These are phyloP conservation scores for Lordiphosa fenestrarum DNA, from an alignment of 2,888 invertebrate genomes.

Conservation along the genomic window DNA sequence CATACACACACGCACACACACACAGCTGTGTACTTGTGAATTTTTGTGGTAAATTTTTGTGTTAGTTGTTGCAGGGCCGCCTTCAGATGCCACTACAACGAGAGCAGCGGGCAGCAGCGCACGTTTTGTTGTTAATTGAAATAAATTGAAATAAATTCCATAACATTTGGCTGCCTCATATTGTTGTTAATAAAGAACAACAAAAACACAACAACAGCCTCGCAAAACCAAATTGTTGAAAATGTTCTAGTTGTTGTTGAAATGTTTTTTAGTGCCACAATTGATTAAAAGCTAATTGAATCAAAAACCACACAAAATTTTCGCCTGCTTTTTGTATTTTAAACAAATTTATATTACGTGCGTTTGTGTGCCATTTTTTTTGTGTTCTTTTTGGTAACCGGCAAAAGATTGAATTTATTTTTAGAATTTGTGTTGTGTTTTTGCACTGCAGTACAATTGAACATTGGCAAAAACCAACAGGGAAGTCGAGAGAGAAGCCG, in stretches of 20 bases:
- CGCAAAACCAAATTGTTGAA: slow-evolving; percentile 33
- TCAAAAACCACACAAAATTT: slow-evolving; percentile 1
- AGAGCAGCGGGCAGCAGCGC: slow-evolving; percentile 23
- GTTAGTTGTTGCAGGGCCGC: slow-evolving; percentile 77
- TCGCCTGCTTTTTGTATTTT: too few relatives aligned
- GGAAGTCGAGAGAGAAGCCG: too few relatives aligned
- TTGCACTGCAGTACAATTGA: too few relatives aligned
- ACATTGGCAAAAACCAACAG: too few relatives aligned
- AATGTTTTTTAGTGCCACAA: slow-evolving; percentile 1
- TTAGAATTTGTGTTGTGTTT: too few relatives aligned
- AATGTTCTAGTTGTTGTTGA: slow-evolving; percentile 38
- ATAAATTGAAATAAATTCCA: slow-evolving; percentile 78
- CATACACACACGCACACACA: slow-evolving; percentile 7
- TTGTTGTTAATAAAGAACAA: slow-evolving; percentile 76
- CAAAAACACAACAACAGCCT: slow-evolving; percentile 18
- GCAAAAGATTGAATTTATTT: too few relatives aligned
- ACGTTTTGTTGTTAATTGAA: slow-evolving; percentile 77
- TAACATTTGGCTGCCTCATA: slow-evolving; percentile 30
- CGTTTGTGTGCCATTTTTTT: too few relatives aligned
- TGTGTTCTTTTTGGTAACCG: too few relatives aligned
- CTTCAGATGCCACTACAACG: slow-evolving; percentile 57
- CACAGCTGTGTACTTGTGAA: slow-evolving; percentile 16
- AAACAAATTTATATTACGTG: too few relatives aligned
- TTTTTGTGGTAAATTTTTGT: slow-evolving; percentile 60
- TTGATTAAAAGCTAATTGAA: slow-evolving; percentile 10